Evolutionary conservation across 1,140 invertebrate genomes (phyloP).

Genomic region (Tetramorium parvispinum): DNA sequence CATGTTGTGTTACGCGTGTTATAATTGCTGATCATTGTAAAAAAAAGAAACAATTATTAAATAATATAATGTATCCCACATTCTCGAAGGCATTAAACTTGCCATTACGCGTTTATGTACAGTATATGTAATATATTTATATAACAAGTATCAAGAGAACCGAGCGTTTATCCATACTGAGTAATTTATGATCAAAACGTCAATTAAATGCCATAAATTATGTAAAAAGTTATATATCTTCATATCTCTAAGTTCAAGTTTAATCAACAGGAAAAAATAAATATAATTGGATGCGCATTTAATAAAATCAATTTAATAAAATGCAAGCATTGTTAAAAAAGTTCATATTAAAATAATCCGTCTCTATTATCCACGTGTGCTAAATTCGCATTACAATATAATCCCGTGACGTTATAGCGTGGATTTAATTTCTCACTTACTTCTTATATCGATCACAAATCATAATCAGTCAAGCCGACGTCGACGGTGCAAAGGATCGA

Average conservation of each 20-base stretch:
- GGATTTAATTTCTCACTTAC: neutral
- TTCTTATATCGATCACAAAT: constrained; percentile 30
- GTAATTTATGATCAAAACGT: neutral
- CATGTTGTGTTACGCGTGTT: neutral
- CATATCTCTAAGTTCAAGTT: neutral
- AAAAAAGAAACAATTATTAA: neutral
- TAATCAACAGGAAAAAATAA: neutral
- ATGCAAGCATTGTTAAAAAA: neutral
- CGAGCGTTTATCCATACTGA: neutral
- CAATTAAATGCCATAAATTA: neutral
- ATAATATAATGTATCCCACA: neutral
- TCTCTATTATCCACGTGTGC: neutral
- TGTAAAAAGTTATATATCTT: neutral
- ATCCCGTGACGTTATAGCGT: neutral
- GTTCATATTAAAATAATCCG: neutral
- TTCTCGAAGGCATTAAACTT: neutral
- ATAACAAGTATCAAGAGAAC: neutral
- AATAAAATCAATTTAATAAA: neutral
- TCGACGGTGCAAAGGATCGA: neutral
- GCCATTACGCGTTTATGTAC: neutral
- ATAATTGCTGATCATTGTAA: neutral
- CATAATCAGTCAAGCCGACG: constrained; percentile 10
- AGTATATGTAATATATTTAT: neutral
- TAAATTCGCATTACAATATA: neutral
- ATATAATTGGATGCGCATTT: neutral